Evolutionary conservation across 2,113 vertebrate genomes (phyloP).

Genomic region (Arenaria interpres): DNA sequence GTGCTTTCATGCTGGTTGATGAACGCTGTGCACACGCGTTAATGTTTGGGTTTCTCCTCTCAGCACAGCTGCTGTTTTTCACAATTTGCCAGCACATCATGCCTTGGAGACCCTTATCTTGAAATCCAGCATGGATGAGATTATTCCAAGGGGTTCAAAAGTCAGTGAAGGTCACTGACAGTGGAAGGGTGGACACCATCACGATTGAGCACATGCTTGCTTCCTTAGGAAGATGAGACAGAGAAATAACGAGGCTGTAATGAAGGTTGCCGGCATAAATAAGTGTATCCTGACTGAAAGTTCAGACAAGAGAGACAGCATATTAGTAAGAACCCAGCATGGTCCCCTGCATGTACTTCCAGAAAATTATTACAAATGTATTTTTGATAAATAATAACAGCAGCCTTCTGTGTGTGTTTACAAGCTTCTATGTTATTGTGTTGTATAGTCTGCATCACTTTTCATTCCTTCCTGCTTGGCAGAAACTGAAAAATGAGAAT

Average conservation of each 20-base stretch:
- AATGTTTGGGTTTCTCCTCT: neutral
- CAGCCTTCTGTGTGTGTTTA: neutral
- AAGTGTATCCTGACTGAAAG: neutral
- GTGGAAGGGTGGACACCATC: neutral
- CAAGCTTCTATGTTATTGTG: neutral
- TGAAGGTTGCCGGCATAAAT: neutral
- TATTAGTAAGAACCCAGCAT: neutral
- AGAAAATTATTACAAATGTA: neutral
- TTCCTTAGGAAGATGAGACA: neutral
- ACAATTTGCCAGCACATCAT: neutral
- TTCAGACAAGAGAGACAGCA: neutral
- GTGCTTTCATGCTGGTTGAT: rapidly evolving
- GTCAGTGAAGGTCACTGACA: neutral
- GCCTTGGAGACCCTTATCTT: neutral
- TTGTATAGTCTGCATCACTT: neutral
- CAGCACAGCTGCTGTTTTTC: neutral
- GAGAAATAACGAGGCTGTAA: neutral
- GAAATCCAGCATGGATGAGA: neutral
- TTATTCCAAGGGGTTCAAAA: neutral
- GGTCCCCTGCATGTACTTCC: neutral
- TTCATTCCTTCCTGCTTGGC: neutral
- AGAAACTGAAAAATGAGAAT: neutral
- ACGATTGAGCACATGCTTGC: neutral
- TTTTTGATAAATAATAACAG: neutral
- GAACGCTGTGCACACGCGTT: rapidly evolving